Base-by-base conservation (phyloP, 2,888 invertebrate species). In the Pyrochroa serraticornis region DNA sequence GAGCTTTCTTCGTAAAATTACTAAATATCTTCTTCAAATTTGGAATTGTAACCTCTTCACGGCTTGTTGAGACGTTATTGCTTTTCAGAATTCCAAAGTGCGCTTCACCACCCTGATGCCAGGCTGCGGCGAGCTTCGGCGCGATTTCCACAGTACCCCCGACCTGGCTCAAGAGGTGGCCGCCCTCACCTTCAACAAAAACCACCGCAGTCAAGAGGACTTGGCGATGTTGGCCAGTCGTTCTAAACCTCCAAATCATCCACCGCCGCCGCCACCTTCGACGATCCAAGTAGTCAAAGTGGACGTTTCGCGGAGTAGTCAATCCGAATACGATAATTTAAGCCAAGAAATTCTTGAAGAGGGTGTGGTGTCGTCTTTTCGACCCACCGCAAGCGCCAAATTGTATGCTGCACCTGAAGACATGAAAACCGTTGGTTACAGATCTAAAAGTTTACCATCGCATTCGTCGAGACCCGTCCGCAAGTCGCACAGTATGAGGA, bases 131-230 rank as follows among this genome's bases (percentile, higher is more conserved):
- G 83, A 86, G 66, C 82, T 94, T 41, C 91, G 92, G 65, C 86
- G 94, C 56, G 89, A 89, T 67, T 95, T 94, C 82, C 90, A 90
- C 73, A 93, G 93, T 60, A 95, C 95, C n/a, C 95, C 95, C 0
- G 95, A 95, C 79, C 78, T 89, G 58, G 87, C 86, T 33, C 78
- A 81, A 10, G 82, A 82, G 64, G 62, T 80, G 41, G 57, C 56
- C 41, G 67, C 61, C 31, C 56, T 66, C 47, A 65, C 62, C 12
- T 70, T 65, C 36, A 42, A 62, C 41, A 76, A 87, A 71, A 83
- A 84, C 9, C 87, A 88, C 71, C 84, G 86, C 61, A 89, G 89
- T 70, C 89, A 90, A 76, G 90, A 90, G 72, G 89, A 90, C 72
- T 83, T 88, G 22, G 83, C 84, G 56, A 14, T 63, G 36, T 55